A percentile compares a stretch with the other conserved stretches of the same genome.
Conservation (phyloP, 2,797 vertebrate genomes). For the Chloroceryle amazona region DNA sequence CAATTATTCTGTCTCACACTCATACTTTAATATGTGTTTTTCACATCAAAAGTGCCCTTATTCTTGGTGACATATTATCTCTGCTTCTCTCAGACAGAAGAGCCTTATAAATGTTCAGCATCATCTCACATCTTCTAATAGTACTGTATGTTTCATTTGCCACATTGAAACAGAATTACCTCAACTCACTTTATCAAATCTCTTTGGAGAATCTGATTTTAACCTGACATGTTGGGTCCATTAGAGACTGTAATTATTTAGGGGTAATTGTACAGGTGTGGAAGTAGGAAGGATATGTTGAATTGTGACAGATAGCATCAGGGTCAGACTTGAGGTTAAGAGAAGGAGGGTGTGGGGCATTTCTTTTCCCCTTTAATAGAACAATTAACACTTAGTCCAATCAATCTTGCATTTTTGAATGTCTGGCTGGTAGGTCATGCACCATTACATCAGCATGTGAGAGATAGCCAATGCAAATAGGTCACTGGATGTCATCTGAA, state of each 20-base stretch:
- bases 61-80: background rate
- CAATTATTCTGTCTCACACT: background rate
- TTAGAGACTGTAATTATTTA: constrained; percentile 62
- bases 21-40: constrained; percentile 14
- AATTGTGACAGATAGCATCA: constrained; percentile 25
- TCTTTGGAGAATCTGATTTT: constrained; percentile 56
- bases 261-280: constrained; percentile 52
- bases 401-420: constrained; percentile 54
- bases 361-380: constrained; percentile 47
- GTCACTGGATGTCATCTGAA: constrained; percentile 28
- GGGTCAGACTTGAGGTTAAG: constrained; percentile 33
- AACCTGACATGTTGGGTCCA: constrained; percentile 20
- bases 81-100: background rate
- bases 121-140: constrained; percentile 25
- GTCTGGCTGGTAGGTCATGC: constrained; percentile 58
- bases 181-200: constrained; percentile 56
- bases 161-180: constrained; percentile 49
- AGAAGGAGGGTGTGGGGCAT: background rate
- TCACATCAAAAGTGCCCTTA: constrained; percentile 1
- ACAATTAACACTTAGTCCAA: constrained; percentile 58
- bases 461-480: constrained; percentile 49
- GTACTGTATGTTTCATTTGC: constrained; percentile 49
- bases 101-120: constrained; percentile 15
- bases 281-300: constrained; percentile 18
- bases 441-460: constrained; percentile 69